Base-by-base conservation (phyloP, 2,888 invertebrate species). In the Panopea generosa region DNA sequence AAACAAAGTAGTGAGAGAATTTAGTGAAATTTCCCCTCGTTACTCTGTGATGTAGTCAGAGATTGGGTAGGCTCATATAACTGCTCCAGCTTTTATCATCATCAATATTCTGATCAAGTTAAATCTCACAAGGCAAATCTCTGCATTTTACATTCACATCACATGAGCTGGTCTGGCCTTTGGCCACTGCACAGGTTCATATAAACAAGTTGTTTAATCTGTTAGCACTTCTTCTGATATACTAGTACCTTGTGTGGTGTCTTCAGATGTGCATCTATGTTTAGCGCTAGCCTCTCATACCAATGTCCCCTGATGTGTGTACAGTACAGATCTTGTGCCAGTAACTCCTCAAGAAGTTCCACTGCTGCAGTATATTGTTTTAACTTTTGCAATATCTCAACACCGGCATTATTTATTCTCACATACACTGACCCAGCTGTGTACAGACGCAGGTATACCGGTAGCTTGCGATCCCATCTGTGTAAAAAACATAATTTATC, bases 241-340 rank as follows among this genome's bases (percentile, higher is more conserved):
- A n/a, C n/a, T n/a, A n/a, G n/a, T 72, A 93, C 93, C 87, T 92
- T 73, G 29, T 82, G 71, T n/a, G 90, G 91, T 43, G 90, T 83
- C 82, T 93, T 93, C 33, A 94, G 85, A 87, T 94, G 94, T 73
- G 93, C 94, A 62, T 95, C 94, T 26, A 95, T 91, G 83, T 95
- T 94, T 0, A 95, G 92, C 0, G 95, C 94, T 66, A 95, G 93
- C 82, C 96, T 94, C 27, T 95, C 94, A 89, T 94, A 95, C 93
- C 93, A 93, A 53, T 90, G 86, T 1, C 95, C 93, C 33, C 93
- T 87, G 62, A 90, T 90, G 67, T 91, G 89, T 24, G 77, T 67
- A 73, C 92, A 92, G 83, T 93, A 93, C 2, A 85, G 77, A 1
- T 89, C 88, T 86, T 95, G 95, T 0, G 82, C 83, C 18, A 95